A percentile compares a stretch with the other conserved stretches of the same genome.
phyloP scores from a whole-genome alignment of 2,888 invertebrate species.

The Hedya salicella region DNA sequence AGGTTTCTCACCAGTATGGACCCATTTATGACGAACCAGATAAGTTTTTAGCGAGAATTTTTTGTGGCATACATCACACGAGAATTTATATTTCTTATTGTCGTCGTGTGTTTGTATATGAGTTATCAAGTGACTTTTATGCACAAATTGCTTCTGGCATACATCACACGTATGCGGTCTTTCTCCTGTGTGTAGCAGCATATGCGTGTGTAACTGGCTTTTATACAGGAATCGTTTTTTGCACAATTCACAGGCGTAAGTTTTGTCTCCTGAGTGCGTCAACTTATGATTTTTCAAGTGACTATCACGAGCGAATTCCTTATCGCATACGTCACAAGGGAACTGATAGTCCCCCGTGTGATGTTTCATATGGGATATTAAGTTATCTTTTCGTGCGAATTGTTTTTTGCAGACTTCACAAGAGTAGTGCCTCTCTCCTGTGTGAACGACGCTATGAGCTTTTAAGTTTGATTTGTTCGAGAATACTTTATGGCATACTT shows the following conservation, averaged over 20 bases:
- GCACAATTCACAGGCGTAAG: conserved; percentile 9
- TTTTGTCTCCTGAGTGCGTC: neutral
- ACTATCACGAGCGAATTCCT: conserved; percentile 6
- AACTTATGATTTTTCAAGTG: conserved; percentile 8
- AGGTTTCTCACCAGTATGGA: conserved; percentile 5
- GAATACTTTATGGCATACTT: conserved; percentile 8
- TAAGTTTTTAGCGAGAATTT: neutral
- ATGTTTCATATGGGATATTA: neutral
- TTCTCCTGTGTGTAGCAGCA: too few relatives aligned
- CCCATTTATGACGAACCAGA: conserved; percentile 5
- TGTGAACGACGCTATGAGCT: neutral
- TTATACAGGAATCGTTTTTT: neutral
- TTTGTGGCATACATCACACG: conserved; percentile 12
- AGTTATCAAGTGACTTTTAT: neutral
- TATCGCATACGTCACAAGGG: conserved; percentile 8
- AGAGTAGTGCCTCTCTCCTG: neutral
- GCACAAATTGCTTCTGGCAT: neutral
- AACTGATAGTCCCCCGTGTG: conserved; percentile 15
- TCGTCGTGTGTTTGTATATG: conserved; percentile 7
- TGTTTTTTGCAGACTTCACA: conserved; percentile 1
- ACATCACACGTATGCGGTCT: too few relatives aligned
- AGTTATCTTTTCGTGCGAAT: conserved; percentile 1
- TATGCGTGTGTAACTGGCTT: too few relatives aligned
- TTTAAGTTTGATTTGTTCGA: neutral
- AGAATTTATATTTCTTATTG: neutral